Percentiles rank a stretch among this genome's conserved stretches.
phyloP scores from a whole-genome alignment of 2,797 vertebrate species.

The Atherinosoma microstoma region DNA sequence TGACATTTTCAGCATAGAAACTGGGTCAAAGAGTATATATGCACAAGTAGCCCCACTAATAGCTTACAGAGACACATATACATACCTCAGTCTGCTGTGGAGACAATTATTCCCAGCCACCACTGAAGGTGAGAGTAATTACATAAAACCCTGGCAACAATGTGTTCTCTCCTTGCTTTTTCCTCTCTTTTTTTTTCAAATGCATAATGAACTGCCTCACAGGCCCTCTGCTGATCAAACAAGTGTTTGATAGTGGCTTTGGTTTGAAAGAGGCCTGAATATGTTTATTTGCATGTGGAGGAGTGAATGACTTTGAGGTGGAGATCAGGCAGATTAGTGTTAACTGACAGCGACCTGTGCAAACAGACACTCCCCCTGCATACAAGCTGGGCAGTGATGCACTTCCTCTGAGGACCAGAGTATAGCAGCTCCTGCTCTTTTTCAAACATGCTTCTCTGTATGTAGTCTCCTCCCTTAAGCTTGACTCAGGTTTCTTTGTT shows the following conservation, averaged over 20 bases:
- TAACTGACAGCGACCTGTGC: conserved; percentile 78
- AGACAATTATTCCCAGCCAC: conserved; percentile 64
- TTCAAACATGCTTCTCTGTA: conserved; percentile 42
- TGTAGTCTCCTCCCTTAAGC: conserved; percentile 24
- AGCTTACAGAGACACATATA: conserved; percentile 31
- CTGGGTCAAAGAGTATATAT: conserved; percentile 54
- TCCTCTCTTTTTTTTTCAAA: conserved; percentile 59
- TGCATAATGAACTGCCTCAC: conserved; percentile 72
- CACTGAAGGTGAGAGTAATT: conserved; percentile 82
- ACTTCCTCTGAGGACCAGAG: conserved; percentile 66
- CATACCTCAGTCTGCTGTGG: conserved; percentile 40
- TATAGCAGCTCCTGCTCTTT: conserved; percentile 40
- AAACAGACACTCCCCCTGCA: conserved; percentile 76
- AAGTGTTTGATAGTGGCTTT: conserved; percentile 79
- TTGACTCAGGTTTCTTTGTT: background rate
- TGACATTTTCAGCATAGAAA: conserved; percentile 58
- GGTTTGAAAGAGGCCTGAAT: conserved; percentile 76
- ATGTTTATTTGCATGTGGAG: conserved; percentile 81
- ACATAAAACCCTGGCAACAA: conserved; percentile 80
- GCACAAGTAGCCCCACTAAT: conserved; percentile 33
- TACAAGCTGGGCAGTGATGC: conserved; percentile 47
- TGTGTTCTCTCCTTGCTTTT: conserved; percentile 52
- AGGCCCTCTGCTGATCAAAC: conserved; percentile 79
- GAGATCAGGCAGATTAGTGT: conserved; percentile 82
- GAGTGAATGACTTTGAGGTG: conserved; percentile 79